Base-by-base conservation (phyloP, 2,113 vertebrate species). In the Mesembrinibis cayennensis region DNA sequence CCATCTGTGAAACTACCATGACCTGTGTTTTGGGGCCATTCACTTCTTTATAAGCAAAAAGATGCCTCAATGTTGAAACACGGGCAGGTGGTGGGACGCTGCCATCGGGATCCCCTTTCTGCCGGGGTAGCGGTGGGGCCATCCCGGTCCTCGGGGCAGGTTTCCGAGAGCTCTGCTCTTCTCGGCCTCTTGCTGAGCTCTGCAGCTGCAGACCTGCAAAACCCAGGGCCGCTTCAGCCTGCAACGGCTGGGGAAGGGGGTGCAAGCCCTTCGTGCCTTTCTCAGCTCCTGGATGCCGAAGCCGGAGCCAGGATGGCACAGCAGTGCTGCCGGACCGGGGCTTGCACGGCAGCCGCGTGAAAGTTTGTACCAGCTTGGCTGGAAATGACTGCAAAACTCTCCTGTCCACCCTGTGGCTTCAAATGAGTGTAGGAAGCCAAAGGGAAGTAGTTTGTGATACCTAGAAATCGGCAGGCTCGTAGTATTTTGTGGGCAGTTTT, bases 311-410 rank as follows among this genome's bases (percentile, higher is more conserved):
- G 44, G 53, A 20, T 21, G 29, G 38, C 44, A 5, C 2, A 1
- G 30, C 5, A 5, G 34, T 2, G 5, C 59, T 27, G 36, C n/a
- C 2, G 1, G 21, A 44, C 3, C 4, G 1, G n/a, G 49, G 26
- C 13, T 50, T 19, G 61, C 61, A 11, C 4, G 1, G 45, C 50
- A 40, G 74, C 53, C 20, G n/a, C 1, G 1, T 38, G 15, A 6
- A 10, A 27, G 40, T 44, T 61, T 29, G 47, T 21, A 12, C 40
- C 36, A n/a, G 0, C 20, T 30, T 5, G 17, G 21, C 42, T 85
- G 50, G 59, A 63, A 82, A 45, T 55, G 4, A 6, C 69, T 21
- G 23, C 27, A 49, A 19, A 62, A 8, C 16, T 66, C 74, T 56
- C 12, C 4, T 30, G 17, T 17, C 23, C 18, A 1, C 36, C 12